Evolutionary conservation across 1,140 invertebrate genomes (phyloP), one percentile per base, ranked within the genome.

Genomic region (Arctopsyche grandis): DNA sequence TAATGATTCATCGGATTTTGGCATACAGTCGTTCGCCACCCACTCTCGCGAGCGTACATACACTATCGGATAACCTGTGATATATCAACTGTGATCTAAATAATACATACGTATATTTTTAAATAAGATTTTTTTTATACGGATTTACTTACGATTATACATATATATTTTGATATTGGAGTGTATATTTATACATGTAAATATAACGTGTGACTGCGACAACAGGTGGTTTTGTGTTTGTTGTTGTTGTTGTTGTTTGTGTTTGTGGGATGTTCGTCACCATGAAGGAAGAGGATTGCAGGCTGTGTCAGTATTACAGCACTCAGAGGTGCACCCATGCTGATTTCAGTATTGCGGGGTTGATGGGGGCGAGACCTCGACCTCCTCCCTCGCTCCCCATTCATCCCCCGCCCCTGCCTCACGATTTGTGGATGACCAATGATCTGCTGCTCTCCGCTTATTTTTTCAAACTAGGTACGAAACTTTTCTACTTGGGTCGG

Each of bases 231-330:
- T n/a, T 69, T 26, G 1, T 22, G 1, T 22, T 38, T 38, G 1
- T 38, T 7, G 29, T 38, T 38, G 1, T 38, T 38, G 3, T 69
- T 69, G 14, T 69, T 69, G 24, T 69, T 19, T 22, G 63, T 19
- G 24, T 69, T 22, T 69, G 3, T 38, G 29, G 29, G 29, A 38
- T 38, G 29, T 38, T 38, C 26, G 9, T 9, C 12, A 80, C 21
- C 24, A 89, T 88, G 87, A 88, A 88, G 84, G 87, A 89, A 46
- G 82, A 83, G 83, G 87, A 89, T 84, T 89, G 88, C 79, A 87
- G 87, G 80, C 83, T 88, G 85, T 89, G 88, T 82, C 52, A 87
- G 85, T 85, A 85, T 46, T 80, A 80, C 81, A 66, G 73, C n/a
- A 78, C 52, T 52, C 69, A 43, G 66, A 75, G 81, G 46, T 82